Conservation (phyloP, 2,888 invertebrate species). For the Calameuta idolon region DNA sequence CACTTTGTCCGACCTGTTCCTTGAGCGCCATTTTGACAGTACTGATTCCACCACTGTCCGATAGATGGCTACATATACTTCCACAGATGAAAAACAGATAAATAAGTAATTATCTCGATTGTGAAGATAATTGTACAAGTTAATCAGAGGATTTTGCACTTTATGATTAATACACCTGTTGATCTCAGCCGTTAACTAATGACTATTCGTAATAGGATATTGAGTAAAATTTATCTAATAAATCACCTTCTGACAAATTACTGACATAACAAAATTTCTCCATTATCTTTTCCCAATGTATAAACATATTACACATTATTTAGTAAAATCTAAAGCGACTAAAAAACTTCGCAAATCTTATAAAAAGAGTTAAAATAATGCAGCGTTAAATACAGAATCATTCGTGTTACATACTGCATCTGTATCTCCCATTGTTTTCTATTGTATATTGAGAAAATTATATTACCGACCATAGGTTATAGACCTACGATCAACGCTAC, state of each 20-base stretch:
- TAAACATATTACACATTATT: too few species aligned
- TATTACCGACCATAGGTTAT: neutral
- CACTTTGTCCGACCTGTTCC: conserved; percentile 88
- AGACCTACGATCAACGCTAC: neutral
- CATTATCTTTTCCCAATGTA: neutral
- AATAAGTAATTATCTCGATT: neutral
- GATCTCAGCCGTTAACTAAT: neutral
- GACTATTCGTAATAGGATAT: neutral
- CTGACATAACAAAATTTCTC: neutral
- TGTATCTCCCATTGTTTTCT: neutral
- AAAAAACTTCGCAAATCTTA: neutral
- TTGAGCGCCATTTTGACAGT: conserved; percentile 84
- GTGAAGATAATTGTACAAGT: neutral
- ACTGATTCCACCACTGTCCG: conserved; percentile 38
- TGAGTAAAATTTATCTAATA: neutral
- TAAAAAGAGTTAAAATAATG: neutral
- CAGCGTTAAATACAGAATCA: neutral
- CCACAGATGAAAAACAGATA: neutral
- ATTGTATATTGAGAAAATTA: neutral
- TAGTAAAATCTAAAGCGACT: neutral
- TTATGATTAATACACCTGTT: neutral
- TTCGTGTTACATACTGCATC: neutral
- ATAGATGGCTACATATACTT: conserved; percentile 40
- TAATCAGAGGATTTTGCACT: neutral
- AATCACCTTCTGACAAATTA: neutral